Percentiles rank a stretch among this genome's conserved stretches.
Conservation (phyloP, 1,140 invertebrate genomes). For the Sogatella furcifera region DNA sequence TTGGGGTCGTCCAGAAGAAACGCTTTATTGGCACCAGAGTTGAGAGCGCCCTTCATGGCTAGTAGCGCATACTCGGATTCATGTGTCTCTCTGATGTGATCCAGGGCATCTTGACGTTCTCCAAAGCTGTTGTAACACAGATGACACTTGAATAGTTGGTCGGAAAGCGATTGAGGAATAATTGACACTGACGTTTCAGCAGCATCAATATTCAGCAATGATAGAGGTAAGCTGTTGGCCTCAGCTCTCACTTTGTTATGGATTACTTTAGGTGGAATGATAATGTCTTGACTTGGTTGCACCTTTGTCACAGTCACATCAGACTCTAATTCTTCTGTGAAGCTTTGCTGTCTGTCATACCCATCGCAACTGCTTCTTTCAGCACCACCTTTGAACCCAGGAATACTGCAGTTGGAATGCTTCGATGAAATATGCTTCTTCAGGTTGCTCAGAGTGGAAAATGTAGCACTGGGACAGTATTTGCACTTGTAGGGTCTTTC, state of each 20-base stretch:
- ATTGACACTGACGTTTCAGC: too few relatives aligned
- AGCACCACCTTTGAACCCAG: constrained; percentile 1
- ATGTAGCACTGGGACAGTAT: constrained; percentile 73
- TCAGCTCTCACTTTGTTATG: too few relatives aligned
- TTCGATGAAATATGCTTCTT: constrained; percentile 65
- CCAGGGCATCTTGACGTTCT: constrained; percentile 63
- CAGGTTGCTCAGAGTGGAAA: constrained; percentile 67
- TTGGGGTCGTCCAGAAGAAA: constrained; percentile 34
- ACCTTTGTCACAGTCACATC: neutral
- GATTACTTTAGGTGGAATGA: too few relatives aligned
- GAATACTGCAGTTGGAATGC: constrained; percentile 34
- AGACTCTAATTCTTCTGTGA: constrained; percentile 28
- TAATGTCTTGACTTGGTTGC: too few relatives aligned
- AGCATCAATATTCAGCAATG: too few relatives aligned
- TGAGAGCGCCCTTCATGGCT: constrained; percentile 67
- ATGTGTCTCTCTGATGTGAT: constrained; percentile 67
- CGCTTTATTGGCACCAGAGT: constrained; percentile 43
- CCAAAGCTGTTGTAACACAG: constrained; percentile 78
- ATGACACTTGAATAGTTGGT: constrained; percentile 84
- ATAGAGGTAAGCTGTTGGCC: too few relatives aligned
- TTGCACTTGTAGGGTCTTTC: constrained; percentile 77
- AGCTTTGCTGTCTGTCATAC: constrained; percentile 34
- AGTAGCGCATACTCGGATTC: constrained; percentile 59
- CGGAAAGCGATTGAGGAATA: constrained; percentile 28
- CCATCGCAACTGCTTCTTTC: constrained; percentile 11